Evolutionary conservation across 2,797 vertebrate species (phyloP), one percentile per base, ranked within the genome.

Genomic region (Alca torda): DNA sequence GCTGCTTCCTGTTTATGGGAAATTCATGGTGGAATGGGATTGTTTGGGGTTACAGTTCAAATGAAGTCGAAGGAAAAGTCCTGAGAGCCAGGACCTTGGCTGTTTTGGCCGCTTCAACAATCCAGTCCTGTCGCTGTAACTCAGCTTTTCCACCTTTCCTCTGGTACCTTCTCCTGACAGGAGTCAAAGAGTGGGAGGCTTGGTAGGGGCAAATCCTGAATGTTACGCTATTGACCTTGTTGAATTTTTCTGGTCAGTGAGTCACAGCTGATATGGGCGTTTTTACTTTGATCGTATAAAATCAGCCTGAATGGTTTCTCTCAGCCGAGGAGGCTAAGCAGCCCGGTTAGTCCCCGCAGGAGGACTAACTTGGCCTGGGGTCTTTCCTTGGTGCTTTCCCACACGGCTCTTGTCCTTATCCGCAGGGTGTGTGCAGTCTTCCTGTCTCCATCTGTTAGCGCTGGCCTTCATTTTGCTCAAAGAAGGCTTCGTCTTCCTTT

Each of bases 1-100:
- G 65, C 73, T 89, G 43, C 80, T 92, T 96, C 65, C 90, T 96
- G 59, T 84, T 94, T 69, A 67, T 87, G 48, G 50, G 59, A 79
- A 92, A 67, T 92, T 78, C 2, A 0, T 76, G 43, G 16, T 35
- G 43, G 50, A 89, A 67, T 59, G n/a, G 39, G 69, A 46, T 93
- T 88, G 13, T 10, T 87, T 63, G 37, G 35, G 35, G 72, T 87
- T 89, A 26, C 28, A 18, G 28, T 80, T 93, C 70, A 79, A 87
- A 64, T 41, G 37, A 81, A 93, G 51, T 63, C 1, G 0, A 84
- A 95, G 43, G 57, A 82, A n/a, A 67, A 91, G 37, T 67, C 33
- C 56, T 68, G 51, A 84, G 61, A 81, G 73, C 6, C 39, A 82
- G 50, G 89, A 76, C 16, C 13, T 33, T 78, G 67, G 10, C 19